Percentiles rank a stretch among this genome's conserved stretches.
phyloP scores from a whole-genome alignment of 1,140 invertebrate genomes.

The Pseudoatta argentina region DNA sequence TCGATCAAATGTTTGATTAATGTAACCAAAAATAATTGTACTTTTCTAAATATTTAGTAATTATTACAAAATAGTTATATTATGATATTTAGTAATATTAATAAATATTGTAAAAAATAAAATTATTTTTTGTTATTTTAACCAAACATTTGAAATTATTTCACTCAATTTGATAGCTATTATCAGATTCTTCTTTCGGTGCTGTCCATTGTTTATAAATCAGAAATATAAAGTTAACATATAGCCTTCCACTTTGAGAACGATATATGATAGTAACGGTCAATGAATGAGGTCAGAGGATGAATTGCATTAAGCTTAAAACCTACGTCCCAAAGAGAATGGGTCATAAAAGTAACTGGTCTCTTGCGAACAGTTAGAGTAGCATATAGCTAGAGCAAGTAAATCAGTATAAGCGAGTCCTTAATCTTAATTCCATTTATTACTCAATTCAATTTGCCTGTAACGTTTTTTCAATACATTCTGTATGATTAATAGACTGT shows the following conservation, averaged over 20 bases:
- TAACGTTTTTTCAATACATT: background rate
- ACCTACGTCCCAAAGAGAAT: constrained; percentile 16
- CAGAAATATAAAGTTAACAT: background rate
- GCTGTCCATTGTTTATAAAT: background rate
- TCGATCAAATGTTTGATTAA: too few species aligned
- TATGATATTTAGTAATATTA: too few species aligned
- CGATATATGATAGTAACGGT: constrained; percentile 32
- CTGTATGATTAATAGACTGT: constrained; percentile 11
- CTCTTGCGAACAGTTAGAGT: constrained; percentile 42
- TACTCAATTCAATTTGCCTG: constrained; percentile 24
- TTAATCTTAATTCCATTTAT: constrained; percentile 51
- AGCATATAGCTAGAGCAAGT: constrained; percentile 6
- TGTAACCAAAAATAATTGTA: too few species aligned
- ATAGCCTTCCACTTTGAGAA: background rate
- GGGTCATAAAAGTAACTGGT: constrained; percentile 42
- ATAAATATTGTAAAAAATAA: too few species aligned
- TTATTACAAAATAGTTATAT: too few species aligned
- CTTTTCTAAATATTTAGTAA: too few species aligned
- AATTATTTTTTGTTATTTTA: too few species aligned
- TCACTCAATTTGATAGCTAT: too few species aligned
- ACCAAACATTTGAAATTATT: too few species aligned
- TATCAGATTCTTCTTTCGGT: too few species aligned
- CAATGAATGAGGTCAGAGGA: constrained; percentile 33
- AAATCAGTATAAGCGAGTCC: constrained; percentile 19
- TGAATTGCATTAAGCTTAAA: constrained; percentile 50